These are phyloP conservation scores for Leuciscus waleckii DNA, from an alignment of 2,797 vertebrate genomes.

Conservation along the genomic window DNA sequence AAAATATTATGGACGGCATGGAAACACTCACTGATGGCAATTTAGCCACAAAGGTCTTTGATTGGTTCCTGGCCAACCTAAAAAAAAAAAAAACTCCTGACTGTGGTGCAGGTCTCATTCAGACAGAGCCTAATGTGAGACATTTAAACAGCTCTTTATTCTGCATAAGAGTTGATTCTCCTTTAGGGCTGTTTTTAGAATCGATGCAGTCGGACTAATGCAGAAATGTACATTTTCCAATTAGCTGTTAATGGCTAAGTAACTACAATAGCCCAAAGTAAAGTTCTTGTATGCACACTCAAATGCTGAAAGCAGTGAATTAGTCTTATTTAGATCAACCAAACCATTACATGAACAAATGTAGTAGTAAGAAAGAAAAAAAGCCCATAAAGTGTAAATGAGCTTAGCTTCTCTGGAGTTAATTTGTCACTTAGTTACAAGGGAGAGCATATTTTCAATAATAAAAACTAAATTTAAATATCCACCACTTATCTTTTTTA, in stretches of 20 bases:
- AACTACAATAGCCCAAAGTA: conserved; percentile 17
- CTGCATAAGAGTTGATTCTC: conserved; percentile 22
- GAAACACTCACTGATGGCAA: conserved; percentile 43
- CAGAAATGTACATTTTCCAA: conserved; percentile 16
- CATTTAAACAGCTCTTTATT: conserved; percentile 25
- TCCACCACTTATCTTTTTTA: conserved; percentile 13
- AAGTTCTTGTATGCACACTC: background rate
- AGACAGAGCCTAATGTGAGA: conserved; percentile 12
- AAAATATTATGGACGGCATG: conserved; percentile 14
- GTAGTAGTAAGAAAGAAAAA: conserved; percentile 19
- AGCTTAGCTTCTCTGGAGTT: conserved; percentile 20
- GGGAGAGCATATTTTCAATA: conserved; percentile 26
- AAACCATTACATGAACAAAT: conserved; percentile 21
- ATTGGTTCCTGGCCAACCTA: conserved; percentile 21
- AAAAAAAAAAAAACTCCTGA: background rate
- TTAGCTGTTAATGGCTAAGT: conserved; percentile 36
- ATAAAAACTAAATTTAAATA: conserved; percentile 10
- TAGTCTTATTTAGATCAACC: conserved; percentile 30
- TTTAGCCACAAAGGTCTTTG: conserved; percentile 24
- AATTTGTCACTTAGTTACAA: conserved; percentile 6
- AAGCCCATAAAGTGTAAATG: conserved; percentile 29
- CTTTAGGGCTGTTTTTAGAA: conserved; percentile 20
- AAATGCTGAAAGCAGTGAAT: conserved; percentile 26
- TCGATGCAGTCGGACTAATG: conserved; percentile 9
- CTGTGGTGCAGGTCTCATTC: conserved; percentile 14